Conservation (phyloP, 2,797 vertebrate species). For the Scolopax bukidnonensis region DNA sequence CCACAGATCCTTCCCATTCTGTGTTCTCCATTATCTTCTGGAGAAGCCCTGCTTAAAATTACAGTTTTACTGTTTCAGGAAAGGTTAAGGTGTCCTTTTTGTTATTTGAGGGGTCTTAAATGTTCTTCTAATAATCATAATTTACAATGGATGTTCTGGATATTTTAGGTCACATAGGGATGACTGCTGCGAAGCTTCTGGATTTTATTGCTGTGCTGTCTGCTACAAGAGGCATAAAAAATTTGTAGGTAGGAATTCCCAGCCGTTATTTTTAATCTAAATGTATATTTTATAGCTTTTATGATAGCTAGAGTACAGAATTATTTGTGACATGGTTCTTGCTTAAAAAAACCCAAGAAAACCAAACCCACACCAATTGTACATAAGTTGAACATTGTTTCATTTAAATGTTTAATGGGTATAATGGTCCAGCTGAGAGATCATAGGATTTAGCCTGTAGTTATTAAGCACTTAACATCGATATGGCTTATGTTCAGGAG, state of each 20-base stretch:
- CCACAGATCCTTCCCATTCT: background rate
- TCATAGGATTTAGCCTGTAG: background rate
- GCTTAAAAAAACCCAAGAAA: background rate
- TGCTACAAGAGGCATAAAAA: background rate
- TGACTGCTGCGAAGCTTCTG: background rate
- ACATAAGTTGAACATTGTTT: background rate
- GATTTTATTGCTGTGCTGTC: background rate
- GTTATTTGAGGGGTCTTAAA: background rate
- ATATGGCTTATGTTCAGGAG: background rate
- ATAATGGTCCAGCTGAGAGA: background rate
- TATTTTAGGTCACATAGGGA: background rate
- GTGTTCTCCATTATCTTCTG: background rate
- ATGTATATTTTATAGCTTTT: background rate
- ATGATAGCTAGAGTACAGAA: background rate
- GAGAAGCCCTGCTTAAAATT: background rate
- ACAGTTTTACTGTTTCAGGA: background rate
- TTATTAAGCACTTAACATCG: background rate
- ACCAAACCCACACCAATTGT: accelerated
- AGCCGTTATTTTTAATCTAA: background rate
- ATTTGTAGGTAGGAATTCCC: background rate
- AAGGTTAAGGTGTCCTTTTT: background rate
- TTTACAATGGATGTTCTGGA: background rate
- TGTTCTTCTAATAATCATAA: background rate
- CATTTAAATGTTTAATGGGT: conserved; percentile 3
- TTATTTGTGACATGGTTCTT: background rate